Conservation (phyloP, 2,113 vertebrate species). For the Lipophrys pholis region DNA sequence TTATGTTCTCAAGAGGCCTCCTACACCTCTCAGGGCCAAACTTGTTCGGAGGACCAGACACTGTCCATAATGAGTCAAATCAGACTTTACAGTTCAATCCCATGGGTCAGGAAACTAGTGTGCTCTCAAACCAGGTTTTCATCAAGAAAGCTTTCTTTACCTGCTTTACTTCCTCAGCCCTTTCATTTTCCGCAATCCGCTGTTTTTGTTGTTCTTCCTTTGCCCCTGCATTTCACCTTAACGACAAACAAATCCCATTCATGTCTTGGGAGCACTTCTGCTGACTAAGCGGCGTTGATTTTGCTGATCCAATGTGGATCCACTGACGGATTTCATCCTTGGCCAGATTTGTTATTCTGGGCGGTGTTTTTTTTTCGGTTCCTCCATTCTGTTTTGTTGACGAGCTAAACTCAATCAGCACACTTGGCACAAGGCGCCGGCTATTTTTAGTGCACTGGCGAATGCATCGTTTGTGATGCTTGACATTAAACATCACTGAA, state of each 20-base stretch:
- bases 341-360: background rate
- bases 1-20: background rate
- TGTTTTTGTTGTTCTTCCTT: background rate
- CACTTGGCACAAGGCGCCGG: background rate
- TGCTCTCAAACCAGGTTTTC: background rate
- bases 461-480: slow-evolving; percentile 8
- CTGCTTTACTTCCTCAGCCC: background rate
- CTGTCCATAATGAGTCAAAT: background rate
- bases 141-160: background rate
- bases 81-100: no score
- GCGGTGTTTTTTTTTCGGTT: slow-evolving; percentile 13
- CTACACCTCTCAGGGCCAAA: background rate
- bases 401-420: background rate
- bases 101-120: background rate
- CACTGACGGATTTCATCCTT: background rate
- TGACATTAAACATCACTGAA: slow-evolving; percentile 1
- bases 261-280: background rate
- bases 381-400: background rate
- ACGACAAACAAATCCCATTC: background rate
- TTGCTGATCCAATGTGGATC: background rate
- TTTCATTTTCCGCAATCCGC: background rate
- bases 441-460: background rate
- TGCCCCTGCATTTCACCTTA: background rate
- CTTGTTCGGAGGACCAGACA: background rate
- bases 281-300: slow-evolving; percentile 15